phyloP scores from a whole-genome alignment of 2,113 vertebrate species.

The Actinemys pallida region DNA sequence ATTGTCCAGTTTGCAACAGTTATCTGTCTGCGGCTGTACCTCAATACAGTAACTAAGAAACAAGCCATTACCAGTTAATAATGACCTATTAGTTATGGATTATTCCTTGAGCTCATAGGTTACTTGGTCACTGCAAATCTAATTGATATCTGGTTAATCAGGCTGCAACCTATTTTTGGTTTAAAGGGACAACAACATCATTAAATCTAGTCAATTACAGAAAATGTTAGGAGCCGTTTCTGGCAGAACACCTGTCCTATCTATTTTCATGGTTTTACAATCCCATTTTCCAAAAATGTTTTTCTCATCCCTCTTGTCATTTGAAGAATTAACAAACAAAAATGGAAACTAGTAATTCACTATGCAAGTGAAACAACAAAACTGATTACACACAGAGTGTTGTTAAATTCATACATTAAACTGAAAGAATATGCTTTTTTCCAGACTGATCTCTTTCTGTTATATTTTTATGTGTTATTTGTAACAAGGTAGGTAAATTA shows the following conservation, averaged over 20 bases:
- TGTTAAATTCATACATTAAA: neutral
- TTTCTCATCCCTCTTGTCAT: neutral
- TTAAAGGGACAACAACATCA: neutral
- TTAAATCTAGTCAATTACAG: neutral
- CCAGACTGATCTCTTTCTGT: neutral
- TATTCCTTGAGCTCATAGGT: neutral
- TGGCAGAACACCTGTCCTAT: neutral
- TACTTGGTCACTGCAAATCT: neutral
- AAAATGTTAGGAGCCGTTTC: neutral
- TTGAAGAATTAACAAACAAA: neutral
- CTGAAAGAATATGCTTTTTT: neutral
- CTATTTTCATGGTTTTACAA: neutral
- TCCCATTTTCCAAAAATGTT: neutral
- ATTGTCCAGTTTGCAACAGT: neutral
- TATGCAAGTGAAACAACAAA: neutral
- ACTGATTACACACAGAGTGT: neutral
- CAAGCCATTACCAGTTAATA: neutral
- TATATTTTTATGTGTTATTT: neutral
- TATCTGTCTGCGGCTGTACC: neutral
- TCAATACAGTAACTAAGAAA: accelerated
- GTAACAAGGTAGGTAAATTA: neutral
- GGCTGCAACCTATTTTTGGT: neutral
- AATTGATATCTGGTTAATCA: accelerated
- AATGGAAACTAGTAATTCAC: neutral
- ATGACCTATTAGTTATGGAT: neutral